Evolutionary conservation across 1,140 invertebrate species (phyloP).

Genomic region (Oreohelix idahoensis): DNA sequence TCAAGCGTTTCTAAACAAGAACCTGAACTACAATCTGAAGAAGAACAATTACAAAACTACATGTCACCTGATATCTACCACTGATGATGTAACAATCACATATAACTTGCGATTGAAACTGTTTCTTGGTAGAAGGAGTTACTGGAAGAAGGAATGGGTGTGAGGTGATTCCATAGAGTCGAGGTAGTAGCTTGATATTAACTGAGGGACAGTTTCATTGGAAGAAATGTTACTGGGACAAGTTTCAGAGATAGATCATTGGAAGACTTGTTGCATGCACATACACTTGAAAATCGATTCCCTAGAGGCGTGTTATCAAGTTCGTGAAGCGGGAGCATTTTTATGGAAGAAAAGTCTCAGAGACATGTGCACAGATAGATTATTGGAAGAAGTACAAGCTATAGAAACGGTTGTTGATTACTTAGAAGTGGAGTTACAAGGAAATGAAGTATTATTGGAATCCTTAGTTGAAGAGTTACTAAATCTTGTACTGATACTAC

Average conservation of each 20-base stretch:
- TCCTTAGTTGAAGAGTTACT: not conserved
- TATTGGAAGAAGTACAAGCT: too few species aligned
- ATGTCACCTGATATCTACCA: not conserved
- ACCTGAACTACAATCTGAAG: not conserved
- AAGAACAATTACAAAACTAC: not conserved
- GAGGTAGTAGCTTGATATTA: not conserved
- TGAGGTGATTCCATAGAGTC: not conserved
- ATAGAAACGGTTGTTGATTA: too few species aligned
- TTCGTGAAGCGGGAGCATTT: not conserved
- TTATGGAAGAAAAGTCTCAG: not conserved
- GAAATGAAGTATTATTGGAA: not conserved
- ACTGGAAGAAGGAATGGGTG: not conserved
- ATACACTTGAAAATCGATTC: not conserved
- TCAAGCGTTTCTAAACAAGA: not conserved
- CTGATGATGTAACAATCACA: not conserved
- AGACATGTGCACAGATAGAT: too few species aligned
- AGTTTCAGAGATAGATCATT: not conserved
- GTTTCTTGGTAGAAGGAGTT: not conserved
- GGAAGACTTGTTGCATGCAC: not conserved
- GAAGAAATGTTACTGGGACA: not conserved
- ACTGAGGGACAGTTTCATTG: not conserved
- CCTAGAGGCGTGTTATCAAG: not conserved
- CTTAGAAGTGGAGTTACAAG: not conserved
- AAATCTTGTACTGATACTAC: too few species aligned
- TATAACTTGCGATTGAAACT: not conserved